Percentiles rank a stretch among this genome's conserved stretches.
Evolutionary conservation across 30 jellyfish, hydroid and myxozoan genomes (phyloP).

Genomic region (Aurelia sp.): DNA sequence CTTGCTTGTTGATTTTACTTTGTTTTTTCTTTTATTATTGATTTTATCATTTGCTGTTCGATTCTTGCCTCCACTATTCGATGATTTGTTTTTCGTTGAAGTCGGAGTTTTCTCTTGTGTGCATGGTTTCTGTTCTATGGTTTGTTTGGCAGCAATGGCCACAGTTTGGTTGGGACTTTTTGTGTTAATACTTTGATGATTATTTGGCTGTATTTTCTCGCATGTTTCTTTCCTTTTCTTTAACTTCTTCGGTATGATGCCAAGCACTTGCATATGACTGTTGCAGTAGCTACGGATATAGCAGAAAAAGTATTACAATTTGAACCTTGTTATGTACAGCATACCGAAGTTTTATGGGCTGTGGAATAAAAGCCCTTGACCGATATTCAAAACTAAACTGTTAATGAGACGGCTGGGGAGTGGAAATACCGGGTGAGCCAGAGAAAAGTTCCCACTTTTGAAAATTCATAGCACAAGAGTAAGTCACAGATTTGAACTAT

Average conservation of each 20-base stretch:
- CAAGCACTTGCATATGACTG: slow-evolving; percentile 93
- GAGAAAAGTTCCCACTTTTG: too few relatives aligned
- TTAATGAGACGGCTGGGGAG: too few relatives aligned
- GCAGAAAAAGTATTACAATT: too few relatives aligned
- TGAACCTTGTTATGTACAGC: too few relatives aligned
- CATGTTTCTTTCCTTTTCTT: slow-evolving; percentile 50
- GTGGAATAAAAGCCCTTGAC: too few relatives aligned
- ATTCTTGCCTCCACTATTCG: not conserved
- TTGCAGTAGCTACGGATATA: slow-evolving; percentile 72
- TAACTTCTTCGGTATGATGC: slow-evolving; percentile 81
- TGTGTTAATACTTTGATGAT: not conserved
- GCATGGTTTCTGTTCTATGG: not conserved
- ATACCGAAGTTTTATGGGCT: too few relatives aligned
- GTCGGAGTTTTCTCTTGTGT: not conserved
- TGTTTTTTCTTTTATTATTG: not conserved
- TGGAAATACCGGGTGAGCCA: too few relatives aligned
- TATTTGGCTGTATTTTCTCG: slow-evolving; percentile 9
- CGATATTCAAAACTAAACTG: too few relatives aligned
- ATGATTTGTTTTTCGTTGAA: not conserved
- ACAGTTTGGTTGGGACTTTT: slow-evolving; percentile 1
- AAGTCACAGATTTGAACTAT: too few relatives aligned
- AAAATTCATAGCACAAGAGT: too few relatives aligned
- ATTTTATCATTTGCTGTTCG: not conserved
- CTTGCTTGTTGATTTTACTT: not conserved
- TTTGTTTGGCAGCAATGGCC: not conserved